phyloP scores from a whole-genome alignment of 1,140 invertebrate genomes.

The Rhyacophila brunnea region DNA sequence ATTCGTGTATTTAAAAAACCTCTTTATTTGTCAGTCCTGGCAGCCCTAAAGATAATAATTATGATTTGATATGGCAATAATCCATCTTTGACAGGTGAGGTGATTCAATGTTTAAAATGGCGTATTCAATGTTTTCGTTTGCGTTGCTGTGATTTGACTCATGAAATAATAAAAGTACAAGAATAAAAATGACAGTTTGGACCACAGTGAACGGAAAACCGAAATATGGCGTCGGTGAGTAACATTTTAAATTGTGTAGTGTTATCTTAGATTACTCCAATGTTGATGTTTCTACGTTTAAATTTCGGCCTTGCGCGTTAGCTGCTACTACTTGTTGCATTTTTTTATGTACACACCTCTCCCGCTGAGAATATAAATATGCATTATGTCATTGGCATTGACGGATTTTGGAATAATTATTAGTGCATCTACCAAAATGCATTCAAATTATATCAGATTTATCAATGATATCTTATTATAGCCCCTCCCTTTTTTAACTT shows the following conservation, averaged over 20 bases:
- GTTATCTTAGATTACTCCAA: not conserved
- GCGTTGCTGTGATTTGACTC: constrained; percentile 18
- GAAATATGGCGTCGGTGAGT: constrained; percentile 24
- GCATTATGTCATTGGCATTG: constrained; percentile 11
- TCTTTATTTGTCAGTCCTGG: too few relatives aligned
- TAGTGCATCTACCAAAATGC: not conserved
- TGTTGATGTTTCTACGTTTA: not conserved
- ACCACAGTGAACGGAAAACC: constrained; percentile 9
- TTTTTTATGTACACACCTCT: constrained; percentile 16
- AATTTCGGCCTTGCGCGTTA: constrained; percentile 15
- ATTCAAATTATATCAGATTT: constrained; percentile 3
- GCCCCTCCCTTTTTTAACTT: constrained; percentile 26
- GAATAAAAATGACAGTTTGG: constrained; percentile 21
- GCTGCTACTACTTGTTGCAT: constrained; percentile 19
- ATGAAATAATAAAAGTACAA: not conserved
- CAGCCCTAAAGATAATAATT: too few relatives aligned
- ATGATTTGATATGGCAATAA: constrained; percentile 5
- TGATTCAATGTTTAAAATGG: constrained; percentile 18
- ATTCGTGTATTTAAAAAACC: too few relatives aligned
- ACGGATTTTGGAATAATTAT: constrained; percentile 3
- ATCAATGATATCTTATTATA: constrained; percentile 12
- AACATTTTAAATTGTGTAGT: not conserved
- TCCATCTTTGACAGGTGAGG: constrained; percentile 20
- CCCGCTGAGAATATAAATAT: constrained; percentile 22
- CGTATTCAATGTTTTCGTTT: constrained; percentile 15